Base-by-base conservation (phyloP, 2,113 vertebrate genomes). In the Perccottus glenii region DNA sequence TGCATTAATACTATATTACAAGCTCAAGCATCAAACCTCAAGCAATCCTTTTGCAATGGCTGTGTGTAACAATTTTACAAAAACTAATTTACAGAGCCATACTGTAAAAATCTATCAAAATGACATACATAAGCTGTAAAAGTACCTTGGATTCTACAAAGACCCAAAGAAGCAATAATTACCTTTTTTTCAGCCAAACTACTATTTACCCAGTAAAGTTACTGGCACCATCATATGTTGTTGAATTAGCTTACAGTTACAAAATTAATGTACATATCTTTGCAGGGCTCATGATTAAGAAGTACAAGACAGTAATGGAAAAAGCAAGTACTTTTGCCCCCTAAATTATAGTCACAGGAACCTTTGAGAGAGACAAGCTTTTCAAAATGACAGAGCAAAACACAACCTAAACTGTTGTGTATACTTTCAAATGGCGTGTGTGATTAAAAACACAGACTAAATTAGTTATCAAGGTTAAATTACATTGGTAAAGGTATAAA, bases 91-190 rank as follows among this genome's bases (percentile, higher is more conserved):
- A 95, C 94, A 95, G 93, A 94, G 60, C 47, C 40, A 44, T 78
- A 94, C 95, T 96, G 95, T 95, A 95, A 96, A 91, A 98, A 96
- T 90, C 83, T 96, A 96, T 97, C 93, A 96, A 99, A 97, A 97
- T 74, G 52, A 57, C 64, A 53, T 67, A 80, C 51, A 81, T 47
- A 80, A 64, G 78, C 53, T 70, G 77, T 73, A 78, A 77, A 77
- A 75, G 66, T 81, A 84, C 67, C 56, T 75, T 72, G 63, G 43
- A 53, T 60, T 73, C 19, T 66, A 32, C 53, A 56, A 36, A 70
- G 36, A 70, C 11, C 60, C 35, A 38, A 16, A 42, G 48, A 67
- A 57, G 59, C 36, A 63, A 45, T n/a, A 67, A 60, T 77, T 62
- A 50, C 50, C 43, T 68, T 58, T 14, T 47, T 6, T 66, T 44